A percentile compares a stretch with the other conserved stretches of the same genome.
Conservation (phyloP, 2,113 vertebrate genomes). For the Cyanistes caeruleus region DNA sequence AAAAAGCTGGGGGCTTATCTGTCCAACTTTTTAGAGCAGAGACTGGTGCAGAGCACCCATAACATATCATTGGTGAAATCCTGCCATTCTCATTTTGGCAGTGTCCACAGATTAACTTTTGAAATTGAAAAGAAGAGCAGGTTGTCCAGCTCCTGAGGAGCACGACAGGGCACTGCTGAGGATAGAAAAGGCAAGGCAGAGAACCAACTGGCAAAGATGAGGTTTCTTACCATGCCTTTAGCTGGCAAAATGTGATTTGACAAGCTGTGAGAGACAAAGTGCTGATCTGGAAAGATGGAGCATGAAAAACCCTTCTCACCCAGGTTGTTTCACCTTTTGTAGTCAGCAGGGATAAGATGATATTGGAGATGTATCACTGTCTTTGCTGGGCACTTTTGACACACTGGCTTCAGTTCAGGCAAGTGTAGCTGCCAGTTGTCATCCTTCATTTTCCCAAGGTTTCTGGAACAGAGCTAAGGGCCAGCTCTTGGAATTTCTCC, state of each 20-base stretch:
- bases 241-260: conserved; percentile 54
- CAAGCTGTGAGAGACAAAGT: conserved; percentile 3
- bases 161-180: not conserved
- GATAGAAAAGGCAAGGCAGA: not conserved
- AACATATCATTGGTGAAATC: rapidly evolving
- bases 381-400: not conserved
- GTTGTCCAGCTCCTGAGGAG: not conserved
- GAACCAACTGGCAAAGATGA: conserved; percentile 23
- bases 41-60: not conserved
- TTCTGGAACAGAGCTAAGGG: not conserved
- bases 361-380: not conserved
- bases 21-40: not conserved
- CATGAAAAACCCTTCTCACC: conserved; percentile 11
- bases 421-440: not conserved
- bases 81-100: not conserved
- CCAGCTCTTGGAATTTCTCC: not conserved
- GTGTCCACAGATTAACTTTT: not conserved
- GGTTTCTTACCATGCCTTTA: conserved; percentile 65
- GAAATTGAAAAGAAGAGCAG: not conserved
- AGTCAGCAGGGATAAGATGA: not conserved
- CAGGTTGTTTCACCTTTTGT: not conserved
- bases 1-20: not conserved
- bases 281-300: conserved; percentile 40
- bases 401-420: not conserved
- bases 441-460: not conserved